Base-by-base conservation (phyloP, 2,797 vertebrate species). In the Euthynnus affinis region DNA sequence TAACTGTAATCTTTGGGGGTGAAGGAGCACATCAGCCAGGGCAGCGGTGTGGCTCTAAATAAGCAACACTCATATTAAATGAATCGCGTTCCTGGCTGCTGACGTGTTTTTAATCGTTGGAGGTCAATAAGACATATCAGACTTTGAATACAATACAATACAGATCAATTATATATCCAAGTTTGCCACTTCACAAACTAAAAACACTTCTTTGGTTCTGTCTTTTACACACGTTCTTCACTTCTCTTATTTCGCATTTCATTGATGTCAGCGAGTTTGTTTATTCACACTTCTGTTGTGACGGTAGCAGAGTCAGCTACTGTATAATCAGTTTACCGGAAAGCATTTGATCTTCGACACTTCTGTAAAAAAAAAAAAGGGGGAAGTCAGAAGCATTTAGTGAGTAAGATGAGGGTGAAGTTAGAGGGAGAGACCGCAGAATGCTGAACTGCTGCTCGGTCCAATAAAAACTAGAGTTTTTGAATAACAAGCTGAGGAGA, bases 401-500 rank as follows among this genome's bases (percentile, higher is more conserved):
- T 29, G 66, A 74, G 69, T 0, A 52, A 59, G 56, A 37, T 59
- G 66, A 67, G 44, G 46, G 13, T 44, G 81, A 79, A 71, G 66
- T 82, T 68, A 80, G 53, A 65, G 52, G 8, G 49, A 12, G 65
- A 49, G 66, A 83, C 60, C 48, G 17, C 76, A 78, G 72, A 72
- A 55, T 53, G 72, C 34, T 69, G 52, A 86, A 34, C 55, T 22
- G 10, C 60, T 66, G 87, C 78, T 75, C 12, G 1, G 67, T 22
- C 57, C 56, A 84, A 81, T 82, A 87, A 82, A 86, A 87, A 71
- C 71, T 9, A 2, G 5, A 60, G 40, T 59, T 55, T 15, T 15
- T 82, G 81, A 87, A 86, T 76, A 82, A 83, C 64, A 46, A 69
- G 48, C 25, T 8, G 27, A 77, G 76, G 66, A 75, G 62, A 79